Conservation (phyloP, 1,140 invertebrate species). For the roundworm (Caenorhabditis elegans) region DNA sequence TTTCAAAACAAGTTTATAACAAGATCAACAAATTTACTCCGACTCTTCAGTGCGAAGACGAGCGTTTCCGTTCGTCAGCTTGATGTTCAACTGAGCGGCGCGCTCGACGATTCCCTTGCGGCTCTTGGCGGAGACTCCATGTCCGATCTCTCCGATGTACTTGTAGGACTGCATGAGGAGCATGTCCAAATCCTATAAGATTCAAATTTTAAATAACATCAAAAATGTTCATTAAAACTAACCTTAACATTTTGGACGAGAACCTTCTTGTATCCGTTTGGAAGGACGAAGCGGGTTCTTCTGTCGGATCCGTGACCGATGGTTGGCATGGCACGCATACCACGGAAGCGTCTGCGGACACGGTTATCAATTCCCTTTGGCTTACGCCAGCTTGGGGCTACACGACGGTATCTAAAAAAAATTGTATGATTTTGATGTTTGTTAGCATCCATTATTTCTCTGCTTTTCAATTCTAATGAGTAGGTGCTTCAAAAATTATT, state of each 20-base stretch:
- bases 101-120: slow-evolving; percentile 91
- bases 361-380: slow-evolving; percentile 99
- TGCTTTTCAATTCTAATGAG: neutral
- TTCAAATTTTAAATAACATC: neutral
- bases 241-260: slow-evolving; percentile 82
- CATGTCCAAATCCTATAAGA: slow-evolving; percentile 89
- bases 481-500: too few species aligned
- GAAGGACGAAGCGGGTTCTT: slow-evolving; percentile 83
- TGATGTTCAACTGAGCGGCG: slow-evolving; percentile 89
- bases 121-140: slow-evolving; percentile 92
- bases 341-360: slow-evolving; percentile 96
- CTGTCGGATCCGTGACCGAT: slow-evolving; percentile 97
- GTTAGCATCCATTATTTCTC: neutral
- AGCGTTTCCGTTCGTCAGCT: slow-evolving; percentile 85
- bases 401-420: slow-evolving; percentile 52
- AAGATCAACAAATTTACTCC: slow-evolving; percentile 60
- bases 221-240: slow-evolving; percentile 65
- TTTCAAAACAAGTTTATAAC: slow-evolving; percentile 30
- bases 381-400: slow-evolving; percentile 81
- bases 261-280: slow-evolving; percentile 94
- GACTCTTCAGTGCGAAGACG: slow-evolving; percentile 92
- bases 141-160: slow-evolving; percentile 95
- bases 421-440: too few species aligned
- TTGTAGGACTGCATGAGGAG: slow-evolving; percentile 97
- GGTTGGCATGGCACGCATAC: slow-evolving; percentile 95